A percentile compares a stretch with the other conserved stretches of the same genome.
phyloP scores from a whole-genome alignment of 2,113 vertebrate species.

The Lepisosteus oculatus region DNA sequence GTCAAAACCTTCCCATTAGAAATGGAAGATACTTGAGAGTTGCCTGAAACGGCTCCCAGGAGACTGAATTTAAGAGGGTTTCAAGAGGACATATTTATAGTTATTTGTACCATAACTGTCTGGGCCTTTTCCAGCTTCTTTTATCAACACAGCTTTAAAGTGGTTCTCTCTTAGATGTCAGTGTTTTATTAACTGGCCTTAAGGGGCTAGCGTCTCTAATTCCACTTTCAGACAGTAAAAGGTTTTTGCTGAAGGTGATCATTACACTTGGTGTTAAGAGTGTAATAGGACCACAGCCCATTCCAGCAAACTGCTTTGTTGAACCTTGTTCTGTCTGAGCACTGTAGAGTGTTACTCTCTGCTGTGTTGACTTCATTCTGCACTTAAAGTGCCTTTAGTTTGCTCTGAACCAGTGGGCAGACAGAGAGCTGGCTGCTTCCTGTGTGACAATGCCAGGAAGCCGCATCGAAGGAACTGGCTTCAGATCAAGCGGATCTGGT shows the following conservation, averaged over 20 bases:
- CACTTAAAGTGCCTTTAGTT: background rate
- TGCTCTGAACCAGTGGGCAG: background rate
- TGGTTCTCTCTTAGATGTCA: conserved; percentile 2
- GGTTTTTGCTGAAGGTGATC: background rate
- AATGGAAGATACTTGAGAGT: background rate
- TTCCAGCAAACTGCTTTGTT: background rate
- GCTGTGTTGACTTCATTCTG: background rate
- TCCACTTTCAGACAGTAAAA: conserved; percentile 4
- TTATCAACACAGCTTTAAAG: conserved; percentile 14
- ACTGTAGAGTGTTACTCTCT: conserved; percentile 6
- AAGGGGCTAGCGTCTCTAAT: conserved; percentile 13
- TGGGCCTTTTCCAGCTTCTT: background rate
- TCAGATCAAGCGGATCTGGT: background rate
- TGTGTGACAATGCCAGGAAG: background rate
- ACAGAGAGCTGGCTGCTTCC: background rate
- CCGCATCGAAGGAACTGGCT: background rate
- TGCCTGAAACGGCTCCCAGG: conserved; percentile 7
- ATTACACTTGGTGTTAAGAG: conserved; percentile 5
- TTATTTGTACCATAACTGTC: conserved; percentile 22
- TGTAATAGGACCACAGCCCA: conserved; percentile 8
- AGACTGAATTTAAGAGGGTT: background rate
- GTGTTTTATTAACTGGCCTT: conserved; percentile 17
- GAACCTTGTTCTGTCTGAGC: background rate
- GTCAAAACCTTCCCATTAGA: background rate
- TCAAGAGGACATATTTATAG: conserved; percentile 12